Conservation (phyloP, 2,888 invertebrate genomes). For the Carterocephalus palaemon region DNA sequence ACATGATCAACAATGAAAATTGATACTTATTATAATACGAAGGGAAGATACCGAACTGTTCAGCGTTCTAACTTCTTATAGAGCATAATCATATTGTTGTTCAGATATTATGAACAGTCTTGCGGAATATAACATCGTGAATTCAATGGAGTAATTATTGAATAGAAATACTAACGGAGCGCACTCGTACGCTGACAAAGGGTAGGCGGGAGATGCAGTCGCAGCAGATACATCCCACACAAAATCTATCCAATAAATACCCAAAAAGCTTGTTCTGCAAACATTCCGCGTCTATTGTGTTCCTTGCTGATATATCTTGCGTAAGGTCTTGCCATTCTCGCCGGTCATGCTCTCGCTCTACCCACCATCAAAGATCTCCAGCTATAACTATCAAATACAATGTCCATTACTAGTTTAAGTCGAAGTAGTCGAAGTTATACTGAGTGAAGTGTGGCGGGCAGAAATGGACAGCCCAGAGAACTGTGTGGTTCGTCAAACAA, state of each 20-base stretch:
- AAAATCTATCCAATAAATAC: slow-evolving; percentile 77
- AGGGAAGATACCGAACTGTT: too few relatives aligned
- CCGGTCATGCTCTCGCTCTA: slow-evolving; percentile 52
- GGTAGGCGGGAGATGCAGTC: slow-evolving; percentile 38
- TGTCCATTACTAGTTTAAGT: slow-evolving; percentile 61
- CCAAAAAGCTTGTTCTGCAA: slow-evolving; percentile 75
- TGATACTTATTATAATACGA: slow-evolving; percentile 30
- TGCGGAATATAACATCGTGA: background rate
- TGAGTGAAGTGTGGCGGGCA: slow-evolving; percentile 45
- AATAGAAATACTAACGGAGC: slow-evolving; percentile 19
- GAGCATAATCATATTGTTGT: background rate
- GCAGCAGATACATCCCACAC: slow-evolving; percentile 72
- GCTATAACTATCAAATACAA: slow-evolving; percentile 38
- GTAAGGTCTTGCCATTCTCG: slow-evolving; percentile 65
- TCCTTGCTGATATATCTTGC: slow-evolving; percentile 73
- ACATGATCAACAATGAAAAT: slow-evolving; percentile 36
- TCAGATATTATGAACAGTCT: background rate
- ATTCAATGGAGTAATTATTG: slow-evolving; percentile 16
- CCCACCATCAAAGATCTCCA: slow-evolving; percentile 61
- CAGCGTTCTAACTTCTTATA: background rate
- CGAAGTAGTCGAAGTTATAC: slow-evolving; percentile 49
- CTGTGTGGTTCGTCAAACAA: slow-evolving; percentile 17
- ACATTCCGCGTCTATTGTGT: slow-evolving; percentile 73
- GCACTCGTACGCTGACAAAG: slow-evolving; percentile 30
- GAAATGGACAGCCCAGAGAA: slow-evolving; percentile 46